Conservation (phyloP, 2,797 vertebrate genomes). For the Muscicapa striata region DNA sequence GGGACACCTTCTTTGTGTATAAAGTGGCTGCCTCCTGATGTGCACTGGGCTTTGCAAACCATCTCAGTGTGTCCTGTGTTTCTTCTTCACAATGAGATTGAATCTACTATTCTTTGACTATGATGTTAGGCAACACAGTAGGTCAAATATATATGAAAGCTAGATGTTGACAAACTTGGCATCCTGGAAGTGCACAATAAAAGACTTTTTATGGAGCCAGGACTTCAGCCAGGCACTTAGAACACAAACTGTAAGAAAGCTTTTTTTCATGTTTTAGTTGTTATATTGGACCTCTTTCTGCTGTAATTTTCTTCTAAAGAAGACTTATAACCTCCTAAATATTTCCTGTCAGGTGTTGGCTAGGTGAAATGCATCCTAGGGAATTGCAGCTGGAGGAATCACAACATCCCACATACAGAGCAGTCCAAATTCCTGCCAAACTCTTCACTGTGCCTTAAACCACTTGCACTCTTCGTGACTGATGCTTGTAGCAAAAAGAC, state of each 20-base stretch:
- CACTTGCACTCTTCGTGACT: slow-evolving; percentile 7
- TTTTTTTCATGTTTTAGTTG: background rate
- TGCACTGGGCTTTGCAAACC: background rate
- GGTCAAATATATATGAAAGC: background rate
- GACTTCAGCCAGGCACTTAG: slow-evolving; percentile 1
- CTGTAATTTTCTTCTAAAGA: slow-evolving; percentile 52
- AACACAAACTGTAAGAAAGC: slow-evolving; percentile 14
- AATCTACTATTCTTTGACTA: background rate
- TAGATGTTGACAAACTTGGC: background rate
- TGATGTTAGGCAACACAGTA: background rate
- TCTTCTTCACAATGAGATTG: background rate
- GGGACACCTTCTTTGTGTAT: background rate
- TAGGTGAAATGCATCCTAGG: slow-evolving; percentile 29
- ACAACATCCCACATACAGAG: background rate
- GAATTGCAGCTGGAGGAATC: slow-evolving; percentile 32
- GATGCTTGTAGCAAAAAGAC: slow-evolving; percentile 12
- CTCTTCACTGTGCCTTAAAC: slow-evolving; percentile 37
- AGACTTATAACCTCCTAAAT: slow-evolving; percentile 51
- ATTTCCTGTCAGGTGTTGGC: slow-evolving; percentile 20
- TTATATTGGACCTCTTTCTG: slow-evolving; percentile 14
- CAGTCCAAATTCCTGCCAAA: slow-evolving; percentile 51
- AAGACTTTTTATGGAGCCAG: slow-evolving; percentile 5
- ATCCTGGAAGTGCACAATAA: background rate
- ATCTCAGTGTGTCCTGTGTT: background rate
- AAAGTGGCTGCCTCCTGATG: background rate